Evolutionary conservation across 2,797 vertebrate genomes (phyloP).

Genomic region (Pseudochaenichthys georgianus): DNA sequence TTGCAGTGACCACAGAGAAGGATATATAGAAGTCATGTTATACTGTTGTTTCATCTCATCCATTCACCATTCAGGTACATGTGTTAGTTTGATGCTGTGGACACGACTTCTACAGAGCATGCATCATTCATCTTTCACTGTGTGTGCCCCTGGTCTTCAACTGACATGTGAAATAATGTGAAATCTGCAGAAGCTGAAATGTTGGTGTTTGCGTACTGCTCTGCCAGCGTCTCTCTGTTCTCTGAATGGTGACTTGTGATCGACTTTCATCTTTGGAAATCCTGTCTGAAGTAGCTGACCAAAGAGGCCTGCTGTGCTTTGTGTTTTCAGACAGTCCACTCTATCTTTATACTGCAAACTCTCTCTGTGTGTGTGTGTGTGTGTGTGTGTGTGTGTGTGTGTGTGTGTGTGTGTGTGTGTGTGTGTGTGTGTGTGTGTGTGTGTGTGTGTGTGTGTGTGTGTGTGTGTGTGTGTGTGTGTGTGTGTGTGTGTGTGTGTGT

Average conservation of each 20-base stretch:
- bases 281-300: conserved; percentile 77
- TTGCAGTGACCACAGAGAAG: conserved; percentile 4
- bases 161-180: conserved; percentile 56
- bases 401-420: too few species aligned
- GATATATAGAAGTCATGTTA: conserved; percentile 17
- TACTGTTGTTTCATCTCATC: conserved; percentile 30
- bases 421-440: too few species aligned
- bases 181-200: conserved; percentile 53
- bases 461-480: too few species aligned
- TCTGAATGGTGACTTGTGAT: conserved; percentile 67
- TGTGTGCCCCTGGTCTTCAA: conserved; percentile 50
- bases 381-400: conserved; percentile 47
- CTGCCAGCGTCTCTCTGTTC: conserved; percentile 60
- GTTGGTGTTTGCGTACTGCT: conserved; percentile 64
- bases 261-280: conserved; percentile 66
- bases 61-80: conserved; percentile 54
- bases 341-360: conserved; percentile 76
- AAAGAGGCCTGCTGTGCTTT: conserved; percentile 75
- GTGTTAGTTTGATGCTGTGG: conserved; percentile 54
- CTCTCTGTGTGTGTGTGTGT: conserved; percentile 32
- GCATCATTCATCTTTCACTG: conserved; percentile 45
- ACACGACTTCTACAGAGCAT: conserved; percentile 53
- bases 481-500: conserved; percentile 52
- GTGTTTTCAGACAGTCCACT: conserved; percentile 68
- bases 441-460: too few species aligned